Base-by-base conservation (phyloP, 2,113 vertebrate species). In the Aphelocoma coerulescens region DNA sequence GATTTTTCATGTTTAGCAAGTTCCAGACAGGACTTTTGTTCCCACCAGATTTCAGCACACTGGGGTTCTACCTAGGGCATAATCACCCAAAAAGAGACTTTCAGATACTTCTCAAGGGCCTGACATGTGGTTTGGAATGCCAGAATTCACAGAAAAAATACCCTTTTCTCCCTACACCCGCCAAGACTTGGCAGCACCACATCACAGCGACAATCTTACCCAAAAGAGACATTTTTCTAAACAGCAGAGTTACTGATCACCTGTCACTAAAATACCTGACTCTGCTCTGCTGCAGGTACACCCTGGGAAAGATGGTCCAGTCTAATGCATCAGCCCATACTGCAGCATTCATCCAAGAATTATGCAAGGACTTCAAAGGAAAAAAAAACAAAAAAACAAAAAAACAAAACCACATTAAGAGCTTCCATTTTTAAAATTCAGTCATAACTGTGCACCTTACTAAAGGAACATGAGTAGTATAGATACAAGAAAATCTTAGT, bases 301-400 rank as follows among this genome's bases (percentile, higher is more conserved):
- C 6, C 23, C 39, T 11, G 30, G 39, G 7, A 76, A 76, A 41
- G 22, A 10, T 23, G 26, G 48, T 18, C 32, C 32, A 43, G 55
- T 7, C 3, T 2, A 17, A 54, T 5, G 1, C 10, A 13, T 8
- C 44, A 87, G 14, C 23, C 37, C 24, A 17, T 8, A 7, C 16
- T 19, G 9, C 51, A 66, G 43, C 48, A 54, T 2, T 4, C 7
- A 39, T 2, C 17, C 46, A 69, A 61, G 35, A 0, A 1, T 41
- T 41, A 33, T 10, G 10, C 1, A 49, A n/a, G 17, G 13, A 27
- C 15, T 49, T 41, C 35, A 59, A 62, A 39, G 16, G 52, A 16
- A 79, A 66, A 6, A 48, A 43, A 44, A 49, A 63, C 9, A 37
- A 37, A 82, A 74, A 20, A 68, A 14, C 16, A 51, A 82, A 74